Conservation (phyloP, 2,797 vertebrate genomes). For the Chaetophractus vellerosus region DNA sequence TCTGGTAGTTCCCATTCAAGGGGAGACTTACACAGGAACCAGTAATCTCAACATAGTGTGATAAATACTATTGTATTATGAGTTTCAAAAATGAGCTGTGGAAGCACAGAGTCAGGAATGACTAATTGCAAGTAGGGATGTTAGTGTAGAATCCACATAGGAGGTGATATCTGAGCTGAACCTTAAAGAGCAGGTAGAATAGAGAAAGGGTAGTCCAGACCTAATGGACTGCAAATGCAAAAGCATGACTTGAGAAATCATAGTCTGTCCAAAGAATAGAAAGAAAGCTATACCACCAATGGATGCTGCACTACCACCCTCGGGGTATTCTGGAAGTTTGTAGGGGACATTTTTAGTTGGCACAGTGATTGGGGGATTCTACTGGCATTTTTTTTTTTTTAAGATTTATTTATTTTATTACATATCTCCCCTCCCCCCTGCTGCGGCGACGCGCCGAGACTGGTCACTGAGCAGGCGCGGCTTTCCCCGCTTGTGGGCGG, state of each 20-base stretch:
- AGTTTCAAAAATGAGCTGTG: background rate
- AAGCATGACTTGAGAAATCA: background rate
- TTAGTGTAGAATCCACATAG: background rate
- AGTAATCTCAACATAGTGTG: background rate
- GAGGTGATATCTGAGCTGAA: background rate
- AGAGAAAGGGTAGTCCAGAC: background rate
- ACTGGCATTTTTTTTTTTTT: background rate
- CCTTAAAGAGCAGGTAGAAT: background rate
- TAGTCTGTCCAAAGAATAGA: background rate
- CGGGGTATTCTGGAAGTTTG: background rate
- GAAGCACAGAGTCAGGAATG: background rate
- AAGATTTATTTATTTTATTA: too few relatives aligned
- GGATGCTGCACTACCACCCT: background rate
- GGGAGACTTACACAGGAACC: background rate
- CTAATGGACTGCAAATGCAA: background rate
- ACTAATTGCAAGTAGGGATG: fast-evolving
- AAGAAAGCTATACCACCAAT: background rate
- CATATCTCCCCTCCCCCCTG: too few relatives aligned
- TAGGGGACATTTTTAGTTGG: background rate
- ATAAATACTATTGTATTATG: background rate
- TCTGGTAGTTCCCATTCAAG: background rate
- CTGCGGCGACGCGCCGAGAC: too few relatives aligned
- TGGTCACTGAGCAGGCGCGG: too few relatives aligned
- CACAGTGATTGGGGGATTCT: background rate
- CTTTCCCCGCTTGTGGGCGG: too few relatives aligned